Base-by-base conservation (phyloP, 2,113 vertebrate genomes). In the Spizaetus ornatus region DNA sequence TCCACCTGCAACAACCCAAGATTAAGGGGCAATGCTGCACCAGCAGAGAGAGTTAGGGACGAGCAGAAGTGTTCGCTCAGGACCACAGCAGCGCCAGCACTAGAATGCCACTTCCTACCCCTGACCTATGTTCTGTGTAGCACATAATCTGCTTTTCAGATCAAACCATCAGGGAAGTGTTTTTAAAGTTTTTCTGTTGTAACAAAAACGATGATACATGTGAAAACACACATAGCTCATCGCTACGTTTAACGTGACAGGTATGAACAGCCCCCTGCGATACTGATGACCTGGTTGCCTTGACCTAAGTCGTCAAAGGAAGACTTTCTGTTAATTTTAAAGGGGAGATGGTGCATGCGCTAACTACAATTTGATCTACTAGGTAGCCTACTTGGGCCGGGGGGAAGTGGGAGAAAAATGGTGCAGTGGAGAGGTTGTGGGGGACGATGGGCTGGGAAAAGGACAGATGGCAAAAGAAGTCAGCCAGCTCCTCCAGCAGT, bases 161-260 rank as follows among this genome's bases (percentile, higher is more conserved):
- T 23, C 40, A 7, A 23, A 89, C 9, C 47, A 42, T 8, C 9
- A n/a, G 56, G 42, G 12, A 32, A 55, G 29, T 11, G 72, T 4
- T 62, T 63, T 26, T 18, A 7, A 69, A 84, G 69, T 12, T 45
- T 3, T 86, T 42, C 72, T 84, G 27, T 73, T n/a, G 0, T 16
- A 65, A 13, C 62, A 58, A 36, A 40, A 69, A 36, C 36, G 36
- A 25, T 0, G 1, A 10, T 6, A 36, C 13, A 16, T 0, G 1
- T 32, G 65, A 18, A 73, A 88, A 3, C 23, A 13, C 9, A 9
- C 36, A 20, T 1, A 74, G 72, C 63, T 80, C 59, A 62, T 82
- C 25, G 2, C 32, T 31, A 6, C 29, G 1, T 3, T 38, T 16
- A 45, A 17, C 29, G 12, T 1, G 34, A 16, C 7, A 22, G 48